phyloP scores from a whole-genome alignment of 2,113 vertebrate genomes.

The Eidolon helvum region DNA sequence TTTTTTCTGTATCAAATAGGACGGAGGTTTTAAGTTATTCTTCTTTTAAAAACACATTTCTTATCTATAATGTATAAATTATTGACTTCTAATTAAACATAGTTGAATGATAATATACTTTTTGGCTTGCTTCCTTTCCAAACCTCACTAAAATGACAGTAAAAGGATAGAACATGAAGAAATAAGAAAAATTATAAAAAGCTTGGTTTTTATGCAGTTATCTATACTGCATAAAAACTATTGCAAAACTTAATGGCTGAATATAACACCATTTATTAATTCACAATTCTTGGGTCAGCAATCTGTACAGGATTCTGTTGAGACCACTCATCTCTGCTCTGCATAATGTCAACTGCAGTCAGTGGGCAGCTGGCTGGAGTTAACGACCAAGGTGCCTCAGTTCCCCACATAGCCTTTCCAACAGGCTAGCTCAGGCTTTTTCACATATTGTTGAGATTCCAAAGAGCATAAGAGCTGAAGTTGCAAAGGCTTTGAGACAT shows the following conservation, averaged over 20 bases:
- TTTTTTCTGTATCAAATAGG: not conserved
- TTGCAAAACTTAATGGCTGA: not conserved
- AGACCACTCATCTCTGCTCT: not conserved
- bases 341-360: not conserved
- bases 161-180: not conserved
- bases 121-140: not conserved
- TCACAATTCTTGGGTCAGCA: not conserved
- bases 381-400: fast-evolving
- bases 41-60: not conserved
- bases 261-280: not conserved
- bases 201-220: not conserved
- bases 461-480: not conserved
- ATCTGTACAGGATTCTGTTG: not conserved
- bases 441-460: not conserved
- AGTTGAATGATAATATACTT: not conserved
- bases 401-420: not conserved
- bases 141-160: not conserved
- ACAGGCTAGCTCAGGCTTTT: not conserved
- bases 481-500: not conserved
- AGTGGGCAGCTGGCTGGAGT: not conserved
- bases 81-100: not conserved
- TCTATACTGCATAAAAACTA: not conserved
- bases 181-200: not conserved
- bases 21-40: not conserved
- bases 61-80: not conserved